These are phyloP conservation scores for Vireo griseus DNA, from an alignment of 2,797 vertebrate genomes.

Conservation along the genomic window DNA sequence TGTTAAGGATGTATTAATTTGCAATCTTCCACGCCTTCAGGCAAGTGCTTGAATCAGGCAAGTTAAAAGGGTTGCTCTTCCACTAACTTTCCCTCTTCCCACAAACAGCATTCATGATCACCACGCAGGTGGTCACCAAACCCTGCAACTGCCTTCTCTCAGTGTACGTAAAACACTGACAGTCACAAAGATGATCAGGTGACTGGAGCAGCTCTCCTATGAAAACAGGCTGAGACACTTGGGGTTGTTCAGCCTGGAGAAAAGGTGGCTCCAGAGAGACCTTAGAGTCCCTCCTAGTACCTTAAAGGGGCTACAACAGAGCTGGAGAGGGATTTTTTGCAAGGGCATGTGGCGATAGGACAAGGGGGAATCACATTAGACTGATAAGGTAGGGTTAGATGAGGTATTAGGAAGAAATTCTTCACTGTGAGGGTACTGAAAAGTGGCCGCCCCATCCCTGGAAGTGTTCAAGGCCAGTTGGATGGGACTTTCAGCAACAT, in stretches of 20 bases:
- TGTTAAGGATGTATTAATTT: background rate
- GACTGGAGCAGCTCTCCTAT: background rate
- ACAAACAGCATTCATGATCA: background rate
- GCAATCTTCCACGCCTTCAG: background rate
- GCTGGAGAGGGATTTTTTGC: background rate
- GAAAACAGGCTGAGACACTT: background rate
- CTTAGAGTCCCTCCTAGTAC: background rate
- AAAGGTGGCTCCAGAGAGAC: background rate
- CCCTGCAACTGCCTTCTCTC: background rate
- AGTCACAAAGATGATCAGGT: background rate
- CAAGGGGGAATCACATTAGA: background rate
- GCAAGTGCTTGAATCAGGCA: background rate
- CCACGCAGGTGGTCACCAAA: background rate
- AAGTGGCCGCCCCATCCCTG: background rate
- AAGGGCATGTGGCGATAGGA: background rate
- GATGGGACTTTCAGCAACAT: fast-evolving
- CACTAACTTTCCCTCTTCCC: background rate
- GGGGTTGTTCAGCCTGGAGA: background rate
- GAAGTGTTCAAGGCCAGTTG: background rate
- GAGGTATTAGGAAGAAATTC: background rate
- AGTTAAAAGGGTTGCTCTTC: background rate
- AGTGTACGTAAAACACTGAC: background rate
- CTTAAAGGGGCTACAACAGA: background rate
- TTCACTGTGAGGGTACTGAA: background rate
- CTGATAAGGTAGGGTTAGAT: background rate